Conservation (phyloP, 2,888 invertebrate species). For the Caenorhabditis sp. region DNA sequence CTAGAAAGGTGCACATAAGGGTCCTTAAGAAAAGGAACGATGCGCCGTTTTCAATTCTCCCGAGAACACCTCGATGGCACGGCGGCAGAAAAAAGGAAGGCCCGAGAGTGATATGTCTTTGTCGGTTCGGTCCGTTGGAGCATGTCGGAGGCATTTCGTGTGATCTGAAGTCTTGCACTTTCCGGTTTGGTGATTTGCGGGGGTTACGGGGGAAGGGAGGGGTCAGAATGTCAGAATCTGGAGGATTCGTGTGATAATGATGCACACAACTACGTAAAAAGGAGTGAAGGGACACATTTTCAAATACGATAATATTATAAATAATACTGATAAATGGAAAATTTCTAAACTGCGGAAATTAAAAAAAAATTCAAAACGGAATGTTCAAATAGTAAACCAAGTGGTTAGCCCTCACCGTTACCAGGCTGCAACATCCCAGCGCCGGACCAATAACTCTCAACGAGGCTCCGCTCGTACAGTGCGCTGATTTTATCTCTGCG, state of each 20-base stretch:
- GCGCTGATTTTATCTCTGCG: too few species aligned
- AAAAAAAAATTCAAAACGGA: too few species aligned
- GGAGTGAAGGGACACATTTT: neutral
- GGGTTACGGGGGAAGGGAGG: neutral
- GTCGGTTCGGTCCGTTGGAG: neutral
- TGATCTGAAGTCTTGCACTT: neutral
- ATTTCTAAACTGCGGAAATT: too few species aligned
- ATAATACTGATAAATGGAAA: too few species aligned
- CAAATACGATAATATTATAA: too few species aligned
- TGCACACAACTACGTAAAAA: too few species aligned
- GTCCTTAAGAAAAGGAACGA: neutral
- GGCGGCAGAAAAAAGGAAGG: neutral
- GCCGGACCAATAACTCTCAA: too few species aligned
- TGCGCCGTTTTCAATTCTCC: neutral
- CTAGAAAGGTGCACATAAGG: constrained; percentile 17
- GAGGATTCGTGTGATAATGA: too few species aligned
- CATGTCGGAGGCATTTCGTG: neutral
- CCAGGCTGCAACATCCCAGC: too few species aligned
- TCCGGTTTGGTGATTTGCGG: neutral
- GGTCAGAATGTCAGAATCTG: neutral
- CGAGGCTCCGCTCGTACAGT: too few species aligned
- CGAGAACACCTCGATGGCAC: constrained; percentile 14
- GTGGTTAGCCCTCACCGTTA: too few species aligned
- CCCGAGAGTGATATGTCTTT: neutral
- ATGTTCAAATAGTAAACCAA: too few species aligned